Conservation (phyloP, 1,140 invertebrate species). For the Scylla paramamosain region DNA sequence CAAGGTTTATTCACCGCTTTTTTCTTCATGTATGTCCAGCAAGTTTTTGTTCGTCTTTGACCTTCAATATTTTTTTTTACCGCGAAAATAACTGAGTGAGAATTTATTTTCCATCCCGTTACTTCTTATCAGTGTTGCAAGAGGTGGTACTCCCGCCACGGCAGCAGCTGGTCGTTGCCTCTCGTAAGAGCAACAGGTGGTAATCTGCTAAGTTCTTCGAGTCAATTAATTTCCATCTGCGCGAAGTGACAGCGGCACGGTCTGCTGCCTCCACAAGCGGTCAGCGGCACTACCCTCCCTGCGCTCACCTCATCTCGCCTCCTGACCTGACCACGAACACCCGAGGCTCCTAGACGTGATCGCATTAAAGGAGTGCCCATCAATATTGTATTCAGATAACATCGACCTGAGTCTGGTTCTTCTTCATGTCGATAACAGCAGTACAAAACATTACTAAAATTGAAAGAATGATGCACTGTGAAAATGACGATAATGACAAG, state of each 20-base stretch:
- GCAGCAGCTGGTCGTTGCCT: neutral
- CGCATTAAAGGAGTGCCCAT: neutral
- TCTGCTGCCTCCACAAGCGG: constrained; percentile 8
- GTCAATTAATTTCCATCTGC: constrained; percentile 13
- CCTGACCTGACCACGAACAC: neutral
- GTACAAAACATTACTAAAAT: neutral
- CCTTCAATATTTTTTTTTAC: neutral
- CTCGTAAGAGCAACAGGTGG: neutral
- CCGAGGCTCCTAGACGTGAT: neutral
- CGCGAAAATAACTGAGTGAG: too few relatives aligned
- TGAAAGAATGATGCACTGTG: too few relatives aligned
- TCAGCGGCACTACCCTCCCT: neutral
- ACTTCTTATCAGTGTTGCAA: neutral
- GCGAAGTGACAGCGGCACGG: neutral
- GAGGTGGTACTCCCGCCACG: neutral
- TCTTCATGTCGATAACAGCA: neutral
- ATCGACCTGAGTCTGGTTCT: neutral
- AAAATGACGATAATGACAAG: too few relatives aligned
- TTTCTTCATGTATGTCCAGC: neutral
- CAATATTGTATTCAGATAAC: neutral
- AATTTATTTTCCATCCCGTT: neutral
- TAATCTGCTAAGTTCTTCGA: constrained; percentile 3
- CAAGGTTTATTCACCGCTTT: neutral
- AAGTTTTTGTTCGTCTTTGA: neutral
- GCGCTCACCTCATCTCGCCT: neutral